phyloP scores from a whole-genome alignment of 2,113 vertebrate genomes.

The Eubucco bourcierii region DNA sequence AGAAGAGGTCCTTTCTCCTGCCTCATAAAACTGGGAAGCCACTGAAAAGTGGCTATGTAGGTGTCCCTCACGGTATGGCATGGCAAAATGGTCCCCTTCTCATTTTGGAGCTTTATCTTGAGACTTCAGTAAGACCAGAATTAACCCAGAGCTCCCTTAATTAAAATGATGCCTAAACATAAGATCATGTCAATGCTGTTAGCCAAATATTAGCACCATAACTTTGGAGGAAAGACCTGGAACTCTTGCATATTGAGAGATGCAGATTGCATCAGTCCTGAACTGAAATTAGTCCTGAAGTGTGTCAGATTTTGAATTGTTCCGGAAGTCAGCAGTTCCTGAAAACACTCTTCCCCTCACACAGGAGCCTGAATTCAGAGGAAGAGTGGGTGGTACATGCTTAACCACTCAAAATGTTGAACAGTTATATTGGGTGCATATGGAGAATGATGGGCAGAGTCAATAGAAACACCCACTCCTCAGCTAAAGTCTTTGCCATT shows the following conservation, averaged over 20 bases:
- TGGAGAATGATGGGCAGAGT: neutral
- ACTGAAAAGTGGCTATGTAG: neutral
- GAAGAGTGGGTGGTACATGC: rapidly evolving
- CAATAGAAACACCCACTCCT: neutral
- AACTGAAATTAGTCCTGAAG: neutral
- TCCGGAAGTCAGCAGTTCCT: neutral
- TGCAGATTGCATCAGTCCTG: neutral
- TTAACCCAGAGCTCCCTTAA: neutral
- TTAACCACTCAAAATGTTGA: neutral
- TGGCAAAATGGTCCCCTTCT: neutral
- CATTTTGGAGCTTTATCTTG: neutral
- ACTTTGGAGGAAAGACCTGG: neutral
- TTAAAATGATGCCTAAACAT: neutral
- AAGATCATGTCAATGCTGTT: neutral
- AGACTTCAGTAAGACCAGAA: neutral
- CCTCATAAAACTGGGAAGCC: neutral
- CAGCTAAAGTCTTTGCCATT: no score
- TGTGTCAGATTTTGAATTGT: neutral
- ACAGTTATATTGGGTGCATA: neutral
- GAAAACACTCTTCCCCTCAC: neutral
- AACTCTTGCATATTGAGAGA: neutral
- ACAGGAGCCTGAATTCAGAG: neutral
- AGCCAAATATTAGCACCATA: neutral
- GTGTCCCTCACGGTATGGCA: neutral
- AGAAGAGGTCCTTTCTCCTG: neutral